Base-by-base conservation (phyloP, 2,888 invertebrate species). In the Tinea pellionella region DNA sequence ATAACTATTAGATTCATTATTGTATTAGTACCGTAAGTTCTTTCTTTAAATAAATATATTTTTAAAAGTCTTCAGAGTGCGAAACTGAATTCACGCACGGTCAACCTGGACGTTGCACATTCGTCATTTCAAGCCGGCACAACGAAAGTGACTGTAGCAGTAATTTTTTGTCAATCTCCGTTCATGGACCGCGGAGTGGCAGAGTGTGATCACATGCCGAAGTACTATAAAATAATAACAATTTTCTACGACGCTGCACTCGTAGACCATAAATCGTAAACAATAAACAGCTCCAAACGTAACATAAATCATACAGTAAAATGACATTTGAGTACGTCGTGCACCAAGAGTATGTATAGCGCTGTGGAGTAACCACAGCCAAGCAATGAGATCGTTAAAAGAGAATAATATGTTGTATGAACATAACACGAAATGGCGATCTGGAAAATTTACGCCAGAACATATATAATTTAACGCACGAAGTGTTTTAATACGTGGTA, bases 401-500 rank as follows among this genome's bases (percentile, higher is more conserved):
- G 37, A 37, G 9, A 37, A 37, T n/a, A n/a, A n/a, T 37, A 37
- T 37, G 37, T 37, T 37, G 24, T 24, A 24, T 24, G 24, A 24
- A 24, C n/a, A 37, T 37, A 37, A 37, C n/a, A 37, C 37, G 37
- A 57, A 57, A 57, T 15, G 57, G 57, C 15, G 29, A 57, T 57
- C 57, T 57, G 57, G 30, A 57, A 57, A 13, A 57, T 57, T 57
- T 57, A 1, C 57, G 32, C 57, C 32, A 13, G n/a, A 57, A 57
- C 57, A 57, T 55, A 58, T 32, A 63, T 62, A 61, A 61, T 62
- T 62, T 62, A 59, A 63, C 62, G 62, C 62, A 61, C 60, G 61
- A 61, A 59, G 59, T 63, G 60, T 61, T 66, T 66, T 66, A 65
- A 65, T 66, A 66, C 65, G 61, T 63, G 62, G 63, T 65, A 66